A percentile compares a stretch with the other conserved stretches of the same genome.
phyloP scores from a whole-genome alignment of 2,113 vertebrate genomes.

The Pleuronectes platessa region DNA sequence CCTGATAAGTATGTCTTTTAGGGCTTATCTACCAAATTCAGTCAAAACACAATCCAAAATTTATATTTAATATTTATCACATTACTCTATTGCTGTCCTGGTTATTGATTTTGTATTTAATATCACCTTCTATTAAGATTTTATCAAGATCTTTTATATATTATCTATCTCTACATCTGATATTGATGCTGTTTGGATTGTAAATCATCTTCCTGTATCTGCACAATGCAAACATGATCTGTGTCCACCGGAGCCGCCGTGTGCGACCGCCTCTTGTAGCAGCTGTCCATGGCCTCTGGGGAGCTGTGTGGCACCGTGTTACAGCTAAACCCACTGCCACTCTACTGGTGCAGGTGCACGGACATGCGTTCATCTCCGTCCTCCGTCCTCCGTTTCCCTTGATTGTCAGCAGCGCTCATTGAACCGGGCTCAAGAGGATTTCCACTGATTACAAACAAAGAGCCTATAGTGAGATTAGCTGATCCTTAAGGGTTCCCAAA shows the following conservation, averaged over 20 bases:
- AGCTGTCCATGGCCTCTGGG: constrained; percentile 1
- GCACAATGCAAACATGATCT: background rate
- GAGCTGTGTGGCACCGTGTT: constrained; percentile 2
- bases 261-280: constrained; percentile 9
- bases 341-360: constrained; percentile 60
- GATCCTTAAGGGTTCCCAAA: constrained; percentile 54
- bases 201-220: background rate
- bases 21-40: too few relatives aligned
- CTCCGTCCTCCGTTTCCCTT: constrained; percentile 60
- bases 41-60: too few relatives aligned
- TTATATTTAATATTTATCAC: too few relatives aligned
- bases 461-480: constrained; percentile 70
- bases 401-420: constrained; percentile 66
- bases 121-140: too few relatives aligned
- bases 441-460: constrained; percentile 77
- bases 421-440: constrained; percentile 73
- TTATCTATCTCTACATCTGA: background rate
- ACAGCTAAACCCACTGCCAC: constrained; percentile 24
- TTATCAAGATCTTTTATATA: too few relatives aligned
- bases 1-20: too few relatives aligned
- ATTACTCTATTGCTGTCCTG: too few relatives aligned
- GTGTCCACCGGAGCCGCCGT: background rate
- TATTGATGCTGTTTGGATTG: background rate
- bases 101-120: too few relatives aligned
- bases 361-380: constrained; percentile 55